Percentiles rank a stretch among this genome's conserved stretches.
Evolutionary conservation across 2,113 vertebrate genomes (phyloP).

Genomic region (Cryptotis parvus): DNA sequence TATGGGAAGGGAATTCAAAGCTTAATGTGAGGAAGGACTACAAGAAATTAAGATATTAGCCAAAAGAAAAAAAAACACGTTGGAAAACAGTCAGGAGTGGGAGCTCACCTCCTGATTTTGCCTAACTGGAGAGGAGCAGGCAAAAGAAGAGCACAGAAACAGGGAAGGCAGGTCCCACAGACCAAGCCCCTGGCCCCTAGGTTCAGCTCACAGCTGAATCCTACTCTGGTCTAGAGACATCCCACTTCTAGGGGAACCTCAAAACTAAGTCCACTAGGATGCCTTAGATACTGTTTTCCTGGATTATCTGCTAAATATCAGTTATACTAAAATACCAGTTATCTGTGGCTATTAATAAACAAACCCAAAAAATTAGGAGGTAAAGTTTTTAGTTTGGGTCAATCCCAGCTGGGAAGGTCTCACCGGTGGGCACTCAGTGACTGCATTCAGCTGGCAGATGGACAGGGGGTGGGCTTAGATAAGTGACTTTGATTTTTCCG

Average conservation of each 20-base stretch:
- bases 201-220: neutral
- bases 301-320: neutral
- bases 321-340: neutral
- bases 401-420: neutral
- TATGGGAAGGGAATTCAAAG: constrained; percentile 1
- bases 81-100: neutral
- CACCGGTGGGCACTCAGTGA: neutral
- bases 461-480: neutral
- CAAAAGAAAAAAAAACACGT: neutral
- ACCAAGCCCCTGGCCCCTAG: neutral
- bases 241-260: neutral
- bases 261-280: neutral
- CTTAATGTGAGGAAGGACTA: neutral
- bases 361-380: neutral
- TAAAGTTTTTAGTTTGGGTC: too few relatives aligned
- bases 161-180: fast-evolving
- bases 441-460: neutral
- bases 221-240: neutral
- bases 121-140: neutral
- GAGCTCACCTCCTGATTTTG: neutral
- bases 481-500: neutral
- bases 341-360: neutral
- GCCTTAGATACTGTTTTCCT: neutral
- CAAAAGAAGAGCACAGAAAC: neutral
- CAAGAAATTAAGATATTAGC: neutral